phyloP scores from a whole-genome alignment of 2,113 vertebrate species.

The Dermatemys mawii region DNA sequence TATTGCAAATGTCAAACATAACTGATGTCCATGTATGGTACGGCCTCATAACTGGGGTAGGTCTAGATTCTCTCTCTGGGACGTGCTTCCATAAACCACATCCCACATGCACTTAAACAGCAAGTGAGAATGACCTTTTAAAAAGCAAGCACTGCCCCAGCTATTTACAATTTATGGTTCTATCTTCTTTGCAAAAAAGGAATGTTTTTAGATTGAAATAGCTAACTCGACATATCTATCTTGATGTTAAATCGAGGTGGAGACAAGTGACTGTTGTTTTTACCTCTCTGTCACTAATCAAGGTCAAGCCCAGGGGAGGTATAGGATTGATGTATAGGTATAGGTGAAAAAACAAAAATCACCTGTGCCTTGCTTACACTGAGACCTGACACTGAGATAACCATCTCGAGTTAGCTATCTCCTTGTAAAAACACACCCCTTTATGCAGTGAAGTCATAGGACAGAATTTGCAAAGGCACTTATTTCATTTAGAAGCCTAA shows the following conservation, averaged over 20 bases:
- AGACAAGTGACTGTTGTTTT: neutral
- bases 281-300: neutral
- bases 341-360: neutral
- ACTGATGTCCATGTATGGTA: neutral
- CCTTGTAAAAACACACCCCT: rapidly evolving
- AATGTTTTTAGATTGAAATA: neutral
- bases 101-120: neutral
- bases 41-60: constrained; percentile 17
- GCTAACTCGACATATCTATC: neutral
- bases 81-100: neutral
- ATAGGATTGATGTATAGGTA: neutral
- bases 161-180: neutral
- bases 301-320: neutral
- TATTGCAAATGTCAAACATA: constrained; percentile 40
- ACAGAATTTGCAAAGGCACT: neutral
- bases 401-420: neutral
- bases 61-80: neutral
- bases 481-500: neutral
- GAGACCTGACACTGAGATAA: neutral
- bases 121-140: neutral
- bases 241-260: neutral
- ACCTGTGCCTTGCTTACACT: neutral
- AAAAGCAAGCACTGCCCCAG: neutral
- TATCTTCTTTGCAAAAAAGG: neutral
- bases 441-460: neutral